A percentile compares a stretch with the other conserved stretches of the same genome.
Conservation (phyloP, 2,888 invertebrate species). For the Hirtodrosophila confusa region DNA sequence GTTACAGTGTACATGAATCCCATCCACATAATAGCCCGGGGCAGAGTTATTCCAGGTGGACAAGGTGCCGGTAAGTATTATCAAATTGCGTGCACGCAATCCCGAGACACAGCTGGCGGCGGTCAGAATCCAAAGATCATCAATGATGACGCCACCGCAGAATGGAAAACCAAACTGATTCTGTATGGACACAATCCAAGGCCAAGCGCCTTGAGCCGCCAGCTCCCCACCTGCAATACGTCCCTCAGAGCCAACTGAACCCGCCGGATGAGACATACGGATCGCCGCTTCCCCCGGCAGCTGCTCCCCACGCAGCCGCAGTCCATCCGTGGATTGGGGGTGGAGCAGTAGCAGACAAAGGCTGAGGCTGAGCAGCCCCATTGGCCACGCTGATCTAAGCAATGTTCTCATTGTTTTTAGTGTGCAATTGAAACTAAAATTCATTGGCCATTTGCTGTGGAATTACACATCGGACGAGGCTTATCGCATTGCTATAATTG, state of each 20-base stretch:
- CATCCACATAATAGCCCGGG: slow-evolving; percentile 43
- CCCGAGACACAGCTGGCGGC: slow-evolving; percentile 78
- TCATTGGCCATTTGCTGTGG: slow-evolving; percentile 4
- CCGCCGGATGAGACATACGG: neutral
- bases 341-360: slow-evolving; percentile 13
- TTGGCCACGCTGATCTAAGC: slow-evolving; percentile 15
- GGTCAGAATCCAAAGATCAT: slow-evolving; percentile 65
- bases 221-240: slow-evolving; percentile 65
- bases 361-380: slow-evolving; percentile 16
- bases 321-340: slow-evolving; percentile 8
- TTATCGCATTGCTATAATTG: slow-evolving; percentile 45
- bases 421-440: slow-evolving; percentile 59
- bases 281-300: slow-evolving; percentile 42
- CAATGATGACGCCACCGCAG: slow-evolving; percentile 76
- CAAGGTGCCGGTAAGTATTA: slow-evolving; percentile 65
- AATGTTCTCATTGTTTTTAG: slow-evolving; percentile 52
- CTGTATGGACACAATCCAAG: slow-evolving; percentile 80
- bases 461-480: slow-evolving; percentile 57
- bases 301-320: slow-evolving; percentile 53
- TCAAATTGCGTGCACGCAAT: slow-evolving; percentile 39
- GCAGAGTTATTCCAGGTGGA: slow-evolving; percentile 52
- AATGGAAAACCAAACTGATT: slow-evolving; percentile 57
- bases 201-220: slow-evolving; percentile 58
- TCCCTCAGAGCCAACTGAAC: slow-evolving; percentile 8
- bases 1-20: slow-evolving; percentile 65